A percentile compares a stretch with the other conserved stretches of the same genome.
Conservation (phyloP, 2,113 vertebrate species). For the Vimba vimba region DNA sequence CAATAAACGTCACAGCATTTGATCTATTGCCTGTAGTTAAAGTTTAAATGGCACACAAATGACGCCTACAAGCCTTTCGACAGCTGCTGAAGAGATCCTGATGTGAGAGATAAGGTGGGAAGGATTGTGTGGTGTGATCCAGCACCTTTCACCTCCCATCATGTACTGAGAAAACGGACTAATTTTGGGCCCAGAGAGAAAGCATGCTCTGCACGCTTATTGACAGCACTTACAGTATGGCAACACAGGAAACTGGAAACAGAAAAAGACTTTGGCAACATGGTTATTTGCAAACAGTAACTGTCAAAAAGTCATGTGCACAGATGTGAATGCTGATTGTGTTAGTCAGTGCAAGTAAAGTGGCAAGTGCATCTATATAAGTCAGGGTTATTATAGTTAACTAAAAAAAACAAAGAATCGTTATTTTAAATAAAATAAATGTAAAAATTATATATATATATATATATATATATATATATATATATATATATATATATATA, state of each 20-base stretch:
- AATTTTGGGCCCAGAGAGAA: constrained; percentile 1
- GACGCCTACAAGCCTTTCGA: background rate
- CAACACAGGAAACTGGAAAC: background rate
- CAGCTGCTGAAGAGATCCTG: constrained; percentile 2
- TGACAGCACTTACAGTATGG: constrained; percentile 13
- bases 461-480: too few species aligned
- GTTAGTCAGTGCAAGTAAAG: background rate
- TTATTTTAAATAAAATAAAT: too few species aligned
- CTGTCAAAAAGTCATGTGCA: background rate
- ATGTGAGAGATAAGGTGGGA: constrained; percentile 28
- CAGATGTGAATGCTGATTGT: constrained; percentile 17
- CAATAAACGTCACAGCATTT: background rate
- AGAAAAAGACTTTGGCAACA: background rate
- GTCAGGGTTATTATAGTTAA: too few species aligned
- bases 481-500: too few species aligned
- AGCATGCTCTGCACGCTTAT: background rate
- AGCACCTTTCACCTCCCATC: constrained; percentile 21
- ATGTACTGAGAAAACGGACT: background rate
- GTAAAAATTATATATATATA: too few species aligned
- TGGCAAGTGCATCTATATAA: too few species aligned
- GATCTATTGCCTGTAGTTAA: background rate
- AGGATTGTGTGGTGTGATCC: constrained; percentile 14
- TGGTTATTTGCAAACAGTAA: background rate
- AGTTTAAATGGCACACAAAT: background rate
- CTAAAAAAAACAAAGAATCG: too few species aligned